phyloP scores from a whole-genome alignment of 2,113 vertebrate genomes.

The Myanophis thanlyinensis region DNA sequence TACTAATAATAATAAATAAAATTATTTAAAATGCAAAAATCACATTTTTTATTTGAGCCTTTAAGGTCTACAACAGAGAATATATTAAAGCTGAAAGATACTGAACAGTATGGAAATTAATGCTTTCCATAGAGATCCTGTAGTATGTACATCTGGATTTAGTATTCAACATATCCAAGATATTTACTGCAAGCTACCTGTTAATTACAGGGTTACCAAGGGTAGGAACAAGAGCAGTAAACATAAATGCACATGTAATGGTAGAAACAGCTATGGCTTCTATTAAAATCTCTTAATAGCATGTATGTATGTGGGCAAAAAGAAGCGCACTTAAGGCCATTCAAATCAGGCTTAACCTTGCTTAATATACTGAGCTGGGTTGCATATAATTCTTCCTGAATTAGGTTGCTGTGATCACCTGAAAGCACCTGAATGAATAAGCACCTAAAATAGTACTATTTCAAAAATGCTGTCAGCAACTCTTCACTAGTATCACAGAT shows the following conservation, averaged over 20 bases:
- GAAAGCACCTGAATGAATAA: background rate
- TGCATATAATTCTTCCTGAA: background rate
- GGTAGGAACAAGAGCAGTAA: background rate
- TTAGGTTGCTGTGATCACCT: background rate
- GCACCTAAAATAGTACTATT: constrained; percentile 9
- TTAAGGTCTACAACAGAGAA: background rate
- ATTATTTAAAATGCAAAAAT: background rate
- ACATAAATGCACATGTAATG: background rate
- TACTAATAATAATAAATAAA: background rate
- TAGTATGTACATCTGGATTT: background rate
- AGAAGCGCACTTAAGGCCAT: background rate
- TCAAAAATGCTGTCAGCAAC: background rate
- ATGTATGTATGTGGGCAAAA: background rate
- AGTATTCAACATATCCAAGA: background rate
- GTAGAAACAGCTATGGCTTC: background rate
- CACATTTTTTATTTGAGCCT: background rate
- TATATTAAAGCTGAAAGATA: background rate
- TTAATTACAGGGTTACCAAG: background rate
- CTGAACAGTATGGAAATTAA: background rate
- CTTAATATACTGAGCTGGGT: background rate
- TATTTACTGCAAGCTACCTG: background rate
- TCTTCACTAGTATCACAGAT: background rate
- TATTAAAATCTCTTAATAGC: background rate
- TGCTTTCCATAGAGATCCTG: constrained; percentile 3
- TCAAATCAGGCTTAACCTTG: background rate